Conservation (phyloP, 2,888 invertebrate species). For the Uropetala carovei region DNA sequence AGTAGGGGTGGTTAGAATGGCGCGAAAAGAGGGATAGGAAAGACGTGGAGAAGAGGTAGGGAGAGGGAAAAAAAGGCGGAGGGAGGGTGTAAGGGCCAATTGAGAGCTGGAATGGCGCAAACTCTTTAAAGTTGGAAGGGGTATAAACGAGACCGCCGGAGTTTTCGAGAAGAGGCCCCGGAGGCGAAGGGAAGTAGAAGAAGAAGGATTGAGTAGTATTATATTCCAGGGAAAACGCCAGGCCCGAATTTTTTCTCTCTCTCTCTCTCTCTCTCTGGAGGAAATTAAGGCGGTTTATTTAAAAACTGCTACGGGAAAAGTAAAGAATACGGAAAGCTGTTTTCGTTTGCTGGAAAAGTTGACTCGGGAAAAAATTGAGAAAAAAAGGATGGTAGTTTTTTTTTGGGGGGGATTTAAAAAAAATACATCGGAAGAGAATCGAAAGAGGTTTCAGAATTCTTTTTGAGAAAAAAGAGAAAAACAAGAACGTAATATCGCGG, state of each 20-base stretch:
- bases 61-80: neutral
- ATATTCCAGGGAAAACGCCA: neutral
- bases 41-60: neutral
- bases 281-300: constrained; percentile 22
- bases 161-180: neutral
- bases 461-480: neutral
- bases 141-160: neutral
- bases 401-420: neutral
- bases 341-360: neutral
- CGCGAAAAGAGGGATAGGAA: no score
- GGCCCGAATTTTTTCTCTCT: neutral
- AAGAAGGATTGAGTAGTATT: no score
- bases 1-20: neutral
- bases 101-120: neutral
- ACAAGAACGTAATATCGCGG: neutral
- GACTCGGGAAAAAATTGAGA: neutral
- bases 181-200: neutral
- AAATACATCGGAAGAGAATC: neutral
- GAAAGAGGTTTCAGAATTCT: neutral
- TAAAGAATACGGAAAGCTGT: neutral
- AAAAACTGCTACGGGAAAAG: neutral
- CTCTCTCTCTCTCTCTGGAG: neutral
- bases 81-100: neutral
- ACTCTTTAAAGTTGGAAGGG: constrained; percentile 15
- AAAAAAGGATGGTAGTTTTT: neutral